Base-by-base conservation (phyloP, 2,113 vertebrate genomes). In the Panurus biarmicus region DNA sequence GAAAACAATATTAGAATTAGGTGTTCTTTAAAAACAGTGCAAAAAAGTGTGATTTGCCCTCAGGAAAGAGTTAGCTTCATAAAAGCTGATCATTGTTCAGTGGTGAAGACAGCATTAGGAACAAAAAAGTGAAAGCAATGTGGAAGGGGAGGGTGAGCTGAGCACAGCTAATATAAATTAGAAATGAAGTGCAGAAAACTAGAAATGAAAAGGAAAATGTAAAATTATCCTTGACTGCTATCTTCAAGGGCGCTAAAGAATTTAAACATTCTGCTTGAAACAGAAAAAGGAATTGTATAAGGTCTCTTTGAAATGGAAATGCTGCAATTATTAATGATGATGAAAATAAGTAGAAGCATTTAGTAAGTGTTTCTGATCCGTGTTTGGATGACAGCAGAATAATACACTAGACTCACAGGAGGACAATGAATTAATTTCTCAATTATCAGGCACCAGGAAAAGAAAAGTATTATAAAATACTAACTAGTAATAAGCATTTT, bases 291-390 rank as follows among this genome's bases (percentile, higher is more conserved):
- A 64, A 85, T 91, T 93, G 71, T 87, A 22, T 76, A 38, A 93
- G 56, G 42, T 38, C 78, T 83, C 92, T 96, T 95, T 96, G 90
- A 96, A 96, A 95, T 96, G 88, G 90, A 96, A 96, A 93, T 95
- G 38, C 38, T 88, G 67, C 79, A 88, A 67, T 96, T 94, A 69
- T 94, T 94, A 93, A 92, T 86, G 85, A 83, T 66, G 71, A 92
- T 76, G 85, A 94, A 87, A 93, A 64, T 91, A 91, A 86, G 89
- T 87, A 75, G 81, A 96, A 89, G 81, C 81, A 65, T 94, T 96
- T 87, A 85, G 53, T 89, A 75, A 91, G 78, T 73, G 29, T 73
- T 93, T 93, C 95, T 96, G 56, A 88, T 96, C 82, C 11, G 3
- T 54, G 50, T 94, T 96, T 91, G 88, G 82, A 83, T 95, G 88